Evolutionary conservation across 2,113 vertebrate species (phyloP).

Genomic region (Picathartes gymnocephalus): DNA sequence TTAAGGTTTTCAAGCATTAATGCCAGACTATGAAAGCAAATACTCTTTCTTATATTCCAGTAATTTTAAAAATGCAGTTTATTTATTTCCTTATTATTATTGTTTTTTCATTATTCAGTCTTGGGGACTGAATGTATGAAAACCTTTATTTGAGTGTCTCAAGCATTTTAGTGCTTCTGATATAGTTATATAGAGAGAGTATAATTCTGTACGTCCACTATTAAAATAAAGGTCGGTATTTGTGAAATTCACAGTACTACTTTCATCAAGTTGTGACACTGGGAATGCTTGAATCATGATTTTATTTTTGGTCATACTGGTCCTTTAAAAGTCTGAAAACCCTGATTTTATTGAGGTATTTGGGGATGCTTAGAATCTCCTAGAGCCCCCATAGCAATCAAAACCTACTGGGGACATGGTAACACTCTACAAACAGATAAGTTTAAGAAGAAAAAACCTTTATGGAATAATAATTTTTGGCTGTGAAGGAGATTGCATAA

Average conservation of each 20-base stretch:
- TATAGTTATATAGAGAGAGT: background rate
- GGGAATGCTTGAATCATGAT: background rate
- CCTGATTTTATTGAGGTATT: background rate
- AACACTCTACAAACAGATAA: background rate
- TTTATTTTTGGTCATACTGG: background rate
- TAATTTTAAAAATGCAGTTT: background rate
- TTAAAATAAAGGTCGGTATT: background rate
- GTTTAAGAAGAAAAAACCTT: background rate
- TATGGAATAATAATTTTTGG: background rate
- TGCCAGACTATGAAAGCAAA: background rate
- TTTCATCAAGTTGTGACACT: background rate
- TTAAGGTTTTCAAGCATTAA: background rate
- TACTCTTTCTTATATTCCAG: background rate
- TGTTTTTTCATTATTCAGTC: background rate
- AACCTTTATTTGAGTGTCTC: background rate
- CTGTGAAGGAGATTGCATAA: background rate
- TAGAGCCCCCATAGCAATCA: background rate
- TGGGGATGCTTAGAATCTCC: background rate
- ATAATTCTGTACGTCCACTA: background rate
- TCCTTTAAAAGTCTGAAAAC: background rate
- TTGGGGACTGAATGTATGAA: background rate
- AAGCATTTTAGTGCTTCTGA: background rate
- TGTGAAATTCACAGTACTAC: background rate
- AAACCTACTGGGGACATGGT: background rate
- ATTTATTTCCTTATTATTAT: background rate